A percentile compares a stretch with the other conserved stretches of the same genome.
These are phyloP conservation scores for Metopia argyrocephala DNA, from an alignment of 2,888 invertebrate genomes.

Conservation along the genomic window DNA sequence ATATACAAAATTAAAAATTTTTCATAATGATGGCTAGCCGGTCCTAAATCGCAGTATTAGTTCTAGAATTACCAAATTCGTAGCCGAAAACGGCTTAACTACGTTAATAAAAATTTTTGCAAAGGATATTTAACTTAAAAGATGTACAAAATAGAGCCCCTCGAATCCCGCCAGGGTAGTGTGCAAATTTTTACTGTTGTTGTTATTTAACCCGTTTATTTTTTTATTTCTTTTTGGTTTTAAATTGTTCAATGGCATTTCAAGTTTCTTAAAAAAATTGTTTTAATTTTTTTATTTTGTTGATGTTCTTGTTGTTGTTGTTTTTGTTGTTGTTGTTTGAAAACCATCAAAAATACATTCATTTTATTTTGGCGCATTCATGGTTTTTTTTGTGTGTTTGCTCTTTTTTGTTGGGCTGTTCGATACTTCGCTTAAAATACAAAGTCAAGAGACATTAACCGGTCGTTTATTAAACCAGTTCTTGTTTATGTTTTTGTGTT, in stretches of 20 bases:
- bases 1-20: too few relatives aligned
- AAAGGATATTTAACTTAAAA: too few relatives aligned
- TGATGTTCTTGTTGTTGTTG: slow-evolving; percentile 62
- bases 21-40: too few relatives aligned
- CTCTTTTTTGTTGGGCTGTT: background rate
- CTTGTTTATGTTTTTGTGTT: slow-evolving; percentile 12
- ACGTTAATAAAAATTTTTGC: too few relatives aligned
- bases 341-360: slow-evolving; percentile 39
- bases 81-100: too few relatives aligned
- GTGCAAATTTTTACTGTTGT: slow-evolving; percentile 40
- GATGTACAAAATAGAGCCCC: too few relatives aligned
- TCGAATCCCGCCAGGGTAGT: too few relatives aligned
- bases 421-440: slow-evolving; percentile 45
- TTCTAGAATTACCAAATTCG: too few relatives aligned
- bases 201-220: slow-evolving; percentile 44
- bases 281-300: slow-evolving; percentile 58
- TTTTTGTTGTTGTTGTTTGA: slow-evolving; percentile 53
- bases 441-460: slow-evolving; percentile 66
- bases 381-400: slow-evolving; percentile 30
- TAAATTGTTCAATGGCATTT: slow-evolving; percentile 66
- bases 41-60: too few relatives aligned
- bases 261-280: slow-evolving; percentile 69
- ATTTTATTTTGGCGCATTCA: slow-evolving; percentile 55
- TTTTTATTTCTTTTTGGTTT: too few relatives aligned
- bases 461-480: slow-evolving; percentile 62